phyloP scores from a whole-genome alignment of 1,140 invertebrate genomes.

The Leptopilina clavipes region DNA sequence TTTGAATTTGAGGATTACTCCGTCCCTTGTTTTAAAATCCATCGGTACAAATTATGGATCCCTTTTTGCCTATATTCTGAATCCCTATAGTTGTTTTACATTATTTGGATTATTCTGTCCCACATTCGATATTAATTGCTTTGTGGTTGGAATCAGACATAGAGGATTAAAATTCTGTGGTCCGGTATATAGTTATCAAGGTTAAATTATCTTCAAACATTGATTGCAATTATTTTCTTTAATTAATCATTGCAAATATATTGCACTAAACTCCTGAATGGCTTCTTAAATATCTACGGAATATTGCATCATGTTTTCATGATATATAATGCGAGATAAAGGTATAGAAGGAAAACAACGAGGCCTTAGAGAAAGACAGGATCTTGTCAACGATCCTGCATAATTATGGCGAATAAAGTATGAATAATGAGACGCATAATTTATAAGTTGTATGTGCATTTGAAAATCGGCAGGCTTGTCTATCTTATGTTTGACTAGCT shows the following conservation, averaged over 20 bases:
- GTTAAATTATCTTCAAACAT: too few species aligned
- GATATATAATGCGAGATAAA: background rate
- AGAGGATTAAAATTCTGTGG: too few species aligned
- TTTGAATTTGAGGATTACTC: too few species aligned
- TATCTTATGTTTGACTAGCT: constrained; percentile 37
- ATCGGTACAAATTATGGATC: too few species aligned
- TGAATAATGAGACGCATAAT: constrained; percentile 71
- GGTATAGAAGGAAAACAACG: constrained; percentile 13
- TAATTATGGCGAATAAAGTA: constrained; percentile 64
- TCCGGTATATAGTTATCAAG: too few species aligned
- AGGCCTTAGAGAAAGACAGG: constrained; percentile 59
- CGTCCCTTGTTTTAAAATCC: too few species aligned
- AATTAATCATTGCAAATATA: background rate
- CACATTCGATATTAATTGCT: too few species aligned
- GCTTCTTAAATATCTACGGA: background rate
- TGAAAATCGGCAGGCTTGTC: constrained; percentile 50
- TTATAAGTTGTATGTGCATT: constrained; percentile 59
- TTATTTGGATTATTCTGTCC: too few species aligned
- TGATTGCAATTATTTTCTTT: too few species aligned
- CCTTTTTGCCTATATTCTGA: too few species aligned
- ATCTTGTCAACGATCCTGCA: constrained; percentile 68
- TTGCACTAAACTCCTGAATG: background rate
- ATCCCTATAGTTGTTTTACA: too few species aligned
- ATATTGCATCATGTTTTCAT: constrained; percentile 4
- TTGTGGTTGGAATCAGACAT: too few species aligned